A percentile compares a stretch with the other conserved stretches of the same genome.
Evolutionary conservation across 2,797 vertebrate genomes (phyloP).

Genomic region (Fratercula arctica): DNA sequence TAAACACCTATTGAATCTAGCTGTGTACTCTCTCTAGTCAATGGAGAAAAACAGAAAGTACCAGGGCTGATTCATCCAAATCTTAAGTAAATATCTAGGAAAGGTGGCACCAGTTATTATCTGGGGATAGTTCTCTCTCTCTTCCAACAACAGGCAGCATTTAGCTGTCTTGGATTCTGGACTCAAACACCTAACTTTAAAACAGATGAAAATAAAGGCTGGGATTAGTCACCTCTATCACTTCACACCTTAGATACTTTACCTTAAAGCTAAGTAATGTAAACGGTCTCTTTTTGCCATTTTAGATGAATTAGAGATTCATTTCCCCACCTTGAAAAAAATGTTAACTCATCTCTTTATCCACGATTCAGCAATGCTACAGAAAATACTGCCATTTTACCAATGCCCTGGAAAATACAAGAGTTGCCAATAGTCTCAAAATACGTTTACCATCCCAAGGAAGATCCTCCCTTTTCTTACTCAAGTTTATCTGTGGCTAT

Average conservation of each 20-base stretch:
- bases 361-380: neutral
- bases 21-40: neutral
- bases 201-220: neutral
- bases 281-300: neutral
- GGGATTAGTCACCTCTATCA: neutral
- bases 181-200: neutral
- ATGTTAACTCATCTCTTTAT: neutral
- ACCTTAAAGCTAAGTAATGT: neutral
- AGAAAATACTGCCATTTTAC: neutral
- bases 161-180: neutral
- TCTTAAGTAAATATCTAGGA: neutral
- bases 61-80: neutral
- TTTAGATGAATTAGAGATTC: neutral
- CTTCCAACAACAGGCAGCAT: neutral
- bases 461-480: neutral
- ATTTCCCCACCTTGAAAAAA: neutral
- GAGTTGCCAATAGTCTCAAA: neutral
- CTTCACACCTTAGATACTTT: neutral
- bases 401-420: neutral
- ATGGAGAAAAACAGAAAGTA: neutral
- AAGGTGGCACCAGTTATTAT: neutral
- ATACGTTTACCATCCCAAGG: neutral
- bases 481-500: neutral
- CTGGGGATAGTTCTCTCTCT: neutral
- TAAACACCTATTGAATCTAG: neutral